Conservation (phyloP, 2,797 vertebrate genomes). For the Triplophysa yarkandensis region DNA sequence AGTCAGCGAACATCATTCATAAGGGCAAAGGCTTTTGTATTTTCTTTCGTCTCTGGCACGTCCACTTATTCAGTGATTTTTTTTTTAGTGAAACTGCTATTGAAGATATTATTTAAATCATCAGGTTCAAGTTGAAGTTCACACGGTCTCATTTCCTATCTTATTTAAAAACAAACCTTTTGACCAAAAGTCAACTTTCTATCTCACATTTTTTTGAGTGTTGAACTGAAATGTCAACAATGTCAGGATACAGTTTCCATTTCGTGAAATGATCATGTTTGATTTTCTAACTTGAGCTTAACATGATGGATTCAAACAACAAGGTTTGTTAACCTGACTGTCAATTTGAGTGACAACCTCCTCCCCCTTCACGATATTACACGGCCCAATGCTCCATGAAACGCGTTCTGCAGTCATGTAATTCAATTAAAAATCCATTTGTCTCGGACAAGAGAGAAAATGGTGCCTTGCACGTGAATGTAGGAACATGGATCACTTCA, state of each 20-base stretch:
- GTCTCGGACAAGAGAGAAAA: slow-evolving; percentile 51
- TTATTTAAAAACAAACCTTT: slow-evolving; percentile 4
- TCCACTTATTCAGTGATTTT: slow-evolving; percentile 5
- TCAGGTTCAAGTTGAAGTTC: slow-evolving; percentile 27
- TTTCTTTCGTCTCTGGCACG: slow-evolving; percentile 23
- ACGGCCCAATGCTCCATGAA: slow-evolving; percentile 53
- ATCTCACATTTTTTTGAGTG: not conserved
- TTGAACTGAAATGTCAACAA: not conserved
- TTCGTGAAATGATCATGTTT: not conserved
- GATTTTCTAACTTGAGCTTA: not conserved
- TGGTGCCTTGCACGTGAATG: slow-evolving; percentile 52
- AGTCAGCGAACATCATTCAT: slow-evolving; percentile 50
- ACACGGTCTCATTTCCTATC: not conserved
- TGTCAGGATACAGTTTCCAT: not conserved
- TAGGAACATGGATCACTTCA: slow-evolving; percentile 48
- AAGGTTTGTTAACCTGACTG: not conserved
- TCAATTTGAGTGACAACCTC: slow-evolving; percentile 4
- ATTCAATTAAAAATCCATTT: slow-evolving; percentile 74
- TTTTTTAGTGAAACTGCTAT: slow-evolving; percentile 18
- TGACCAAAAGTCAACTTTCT: not conserved
- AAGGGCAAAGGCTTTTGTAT: slow-evolving; percentile 44
- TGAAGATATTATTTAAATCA: slow-evolving; percentile 35
- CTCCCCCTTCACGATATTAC: slow-evolving; percentile 10
- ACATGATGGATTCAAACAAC: not conserved
- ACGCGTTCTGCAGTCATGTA: slow-evolving; percentile 64